A percentile compares a stretch with the other conserved stretches of the same genome.
Evolutionary conservation across 2,888 invertebrate species (phyloP).

Genomic region (Orchesellides sinensis): DNA sequence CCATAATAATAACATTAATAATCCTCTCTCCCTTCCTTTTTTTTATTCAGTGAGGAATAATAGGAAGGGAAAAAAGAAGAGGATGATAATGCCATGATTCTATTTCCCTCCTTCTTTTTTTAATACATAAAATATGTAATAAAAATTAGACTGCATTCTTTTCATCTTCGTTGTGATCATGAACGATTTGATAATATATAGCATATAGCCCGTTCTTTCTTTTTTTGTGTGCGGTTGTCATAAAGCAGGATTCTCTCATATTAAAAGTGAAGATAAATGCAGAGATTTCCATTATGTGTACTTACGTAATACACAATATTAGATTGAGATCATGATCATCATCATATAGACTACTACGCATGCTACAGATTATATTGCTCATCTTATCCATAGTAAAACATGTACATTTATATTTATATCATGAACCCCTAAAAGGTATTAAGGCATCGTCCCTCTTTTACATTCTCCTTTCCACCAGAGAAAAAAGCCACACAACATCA

Average conservation of each 20-base stretch:
- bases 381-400: not conserved
- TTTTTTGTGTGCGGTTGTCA: not conserved
- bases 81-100: not conserved
- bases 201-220: not conserved
- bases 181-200: not conserved
- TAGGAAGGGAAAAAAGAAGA: not conserved
- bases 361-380: not conserved
- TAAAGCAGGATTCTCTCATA: not conserved
- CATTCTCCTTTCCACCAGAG: not conserved
- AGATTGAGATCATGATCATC: not conserved
- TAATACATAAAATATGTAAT: not conserved
- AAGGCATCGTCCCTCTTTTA: constrained; percentile 5
- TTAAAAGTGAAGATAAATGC: not conserved
- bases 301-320: not conserved
- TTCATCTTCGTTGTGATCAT: not conserved
- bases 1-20: not conserved
- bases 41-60: too few species aligned
- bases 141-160: not conserved
- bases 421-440: too few species aligned
- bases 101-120: not conserved
- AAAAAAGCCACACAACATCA: constrained; percentile 19
- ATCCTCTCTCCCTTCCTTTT: not conserved
- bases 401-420: too few species aligned
- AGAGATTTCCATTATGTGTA: not conserved
- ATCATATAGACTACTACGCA: not conserved